A percentile compares a stretch with the other conserved stretches of the same genome.
Conservation (phyloP, 64 coral and sea anemone species). For the Stylophora pistillata region DNA sequence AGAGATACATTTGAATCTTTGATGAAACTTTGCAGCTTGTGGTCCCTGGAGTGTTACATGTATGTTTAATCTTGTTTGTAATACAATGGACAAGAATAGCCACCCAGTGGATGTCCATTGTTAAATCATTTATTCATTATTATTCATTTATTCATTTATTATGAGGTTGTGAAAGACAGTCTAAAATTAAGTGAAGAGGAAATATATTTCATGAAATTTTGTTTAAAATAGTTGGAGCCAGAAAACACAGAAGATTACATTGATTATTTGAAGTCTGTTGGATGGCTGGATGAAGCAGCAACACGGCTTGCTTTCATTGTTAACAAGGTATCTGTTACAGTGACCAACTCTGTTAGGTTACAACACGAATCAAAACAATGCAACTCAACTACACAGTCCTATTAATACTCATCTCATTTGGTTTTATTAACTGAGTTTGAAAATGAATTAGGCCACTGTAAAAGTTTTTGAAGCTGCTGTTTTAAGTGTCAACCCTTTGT, state of each 20-base stretch:
- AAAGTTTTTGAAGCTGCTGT: no score
- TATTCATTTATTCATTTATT: no score
- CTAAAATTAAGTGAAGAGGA: no score
- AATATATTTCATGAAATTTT: neutral
- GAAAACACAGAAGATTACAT: conserved; percentile 96
- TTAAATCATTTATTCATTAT: no score
- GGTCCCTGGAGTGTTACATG: neutral
- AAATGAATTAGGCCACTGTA: no score
- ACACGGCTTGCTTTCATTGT: conserved; percentile 90
- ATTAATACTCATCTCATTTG: no score
- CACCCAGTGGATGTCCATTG: no score
- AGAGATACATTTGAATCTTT: no score
- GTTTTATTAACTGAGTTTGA: no score
- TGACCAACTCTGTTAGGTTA: neutral
- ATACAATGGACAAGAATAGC: no score
- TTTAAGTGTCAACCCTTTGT: no score
- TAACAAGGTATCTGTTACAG: conserved; percentile 65
- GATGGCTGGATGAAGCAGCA: conserved; percentile 94
- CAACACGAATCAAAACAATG: neutral
- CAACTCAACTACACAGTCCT: neutral
- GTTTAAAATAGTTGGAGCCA: conserved; percentile 67
- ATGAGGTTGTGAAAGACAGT: neutral
- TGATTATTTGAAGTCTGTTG: conserved; percentile 92
- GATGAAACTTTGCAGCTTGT: neutral
- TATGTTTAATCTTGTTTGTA: no score